Base-by-base conservation (phyloP, 2,888 invertebrate genomes). In the Antitype chi region DNA sequence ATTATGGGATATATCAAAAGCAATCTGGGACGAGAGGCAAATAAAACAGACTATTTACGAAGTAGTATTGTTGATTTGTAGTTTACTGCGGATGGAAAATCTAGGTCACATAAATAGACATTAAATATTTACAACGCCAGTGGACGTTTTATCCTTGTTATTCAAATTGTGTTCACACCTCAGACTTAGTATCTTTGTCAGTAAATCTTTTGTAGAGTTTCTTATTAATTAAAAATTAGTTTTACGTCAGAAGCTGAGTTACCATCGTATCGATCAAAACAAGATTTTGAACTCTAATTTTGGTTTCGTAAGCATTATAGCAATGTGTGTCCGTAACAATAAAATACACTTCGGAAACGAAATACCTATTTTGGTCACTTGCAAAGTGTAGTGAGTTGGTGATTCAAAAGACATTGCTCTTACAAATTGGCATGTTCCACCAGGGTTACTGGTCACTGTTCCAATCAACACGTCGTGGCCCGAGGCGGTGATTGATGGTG, bases 381-480 rank as follows among this genome's bases (percentile, higher is more conserved):
- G 32, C 6, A 60, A 60, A 60, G 11, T 32, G 20, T 28, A 60
- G 60, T 20, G 20, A 60, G 11, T 60, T 20, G 23, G 11, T 23
- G 60, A 32, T 32, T 32, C 17, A 25, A 66, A 32, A 59, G 23
- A 59, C 52, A 8, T 63, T 57, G 23, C 15, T 72, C 23, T 59
- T 20, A 52, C 28, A 32, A 53, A 62, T 47, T 49, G 53, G 23
- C 23, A 25, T 25, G 67, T 25, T 60, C 32, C 25, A 6, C 8
- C 47, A 23, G 59, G 38, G 32, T 52, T 64, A 28, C n/a, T 47
- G 73, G 55, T 32, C 55, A 49, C 43, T 57, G 70, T 77, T 82
- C 64, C 78, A 82, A 82, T 81, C 70, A 74, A 62, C 74, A 28
- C 52, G 83, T 69, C 70, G 32, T 49, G 20, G 71, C 53, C 43